A percentile compares a stretch with the other conserved stretches of the same genome.
These are phyloP conservation scores for Gallinago stenura DNA, from an alignment of 2,797 vertebrate species.

Conservation along the genomic window DNA sequence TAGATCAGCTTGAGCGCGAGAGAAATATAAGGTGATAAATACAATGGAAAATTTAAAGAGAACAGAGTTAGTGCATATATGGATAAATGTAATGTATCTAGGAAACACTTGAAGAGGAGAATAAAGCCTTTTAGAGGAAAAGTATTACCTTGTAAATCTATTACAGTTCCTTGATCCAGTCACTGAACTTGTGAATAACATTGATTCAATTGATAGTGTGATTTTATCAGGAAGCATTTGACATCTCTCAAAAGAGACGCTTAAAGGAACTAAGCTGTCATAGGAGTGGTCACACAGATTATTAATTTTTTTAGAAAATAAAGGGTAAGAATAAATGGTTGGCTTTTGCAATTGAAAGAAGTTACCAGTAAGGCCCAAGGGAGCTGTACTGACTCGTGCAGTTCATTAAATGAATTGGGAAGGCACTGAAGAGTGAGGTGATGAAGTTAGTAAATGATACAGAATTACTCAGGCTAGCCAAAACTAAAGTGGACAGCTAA, in stretches of 20 bases:
- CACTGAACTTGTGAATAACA: not conserved
- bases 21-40: constrained; percentile 32
- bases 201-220: not conserved
- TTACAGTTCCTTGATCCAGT: not conserved
- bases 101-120: not conserved
- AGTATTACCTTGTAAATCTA: not conserved
- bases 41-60: not conserved
- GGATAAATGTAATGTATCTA: not conserved
- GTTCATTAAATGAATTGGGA: not conserved
- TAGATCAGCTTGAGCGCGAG: not conserved
- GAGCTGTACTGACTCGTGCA: not conserved
- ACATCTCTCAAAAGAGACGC: not conserved
- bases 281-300: not conserved
- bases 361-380: not conserved
- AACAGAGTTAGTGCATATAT: not conserved
- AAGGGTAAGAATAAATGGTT: not conserved
- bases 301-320: not conserved
- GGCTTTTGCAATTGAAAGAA: not conserved
- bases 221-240: constrained; percentile 6
- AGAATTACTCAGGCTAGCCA: not conserved
- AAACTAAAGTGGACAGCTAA: not conserved
- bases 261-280: not conserved
- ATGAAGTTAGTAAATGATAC: not conserved
- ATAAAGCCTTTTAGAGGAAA: not conserved
- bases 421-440: not conserved